Base-by-base conservation (phyloP, 1,140 invertebrate species). In the Drosophila sp. region DNA sequence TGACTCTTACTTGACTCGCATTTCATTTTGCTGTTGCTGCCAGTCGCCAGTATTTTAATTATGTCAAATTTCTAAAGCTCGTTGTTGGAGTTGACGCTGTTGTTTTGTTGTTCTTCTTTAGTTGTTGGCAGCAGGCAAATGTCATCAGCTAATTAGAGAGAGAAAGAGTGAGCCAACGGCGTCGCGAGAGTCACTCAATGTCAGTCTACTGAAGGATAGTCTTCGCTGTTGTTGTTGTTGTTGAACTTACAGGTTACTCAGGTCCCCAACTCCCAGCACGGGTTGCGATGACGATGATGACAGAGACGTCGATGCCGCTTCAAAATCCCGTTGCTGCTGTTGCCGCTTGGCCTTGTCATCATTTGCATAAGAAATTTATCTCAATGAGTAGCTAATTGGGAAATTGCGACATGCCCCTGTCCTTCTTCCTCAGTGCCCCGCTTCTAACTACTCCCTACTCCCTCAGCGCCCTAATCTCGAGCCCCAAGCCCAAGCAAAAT, bases 351-450 rank as follows among this genome's bases (percentile, higher is more conserved):
- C 83, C 83, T 83, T 89, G 83, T 79, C 83, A 80, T 87, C 83
- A 87, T 87, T 87, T 87, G 83, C 83, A 87, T 87, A 87, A 87
- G 83, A 87, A 87, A 87, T 87, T 87, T 87, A 87, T 89, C 83
- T 87, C 83, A 87, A 87, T 87, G 83, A 87, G 83, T 89, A 80
- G 83, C 83, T 87, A 87, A 87, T 87, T 87, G 83, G 79, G 76
- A 87, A 87, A 89, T 89, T 79, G 83, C 75, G 79, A 89, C 83
- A 83, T 89, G 72, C 67, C 72, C 51, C 45, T 51, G 14, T 9
- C 29, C 40, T 2, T 5, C 43, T 32, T 9, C 56, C 53, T 6
- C 18, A 11, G 16, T 27, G 3, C 34, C 7, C 5, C 41, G n/a
- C n/a, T 40, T 5, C 5, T 3, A 27, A 5, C 25, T 2, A 3